Conservation (phyloP, 2,113 vertebrate genomes). For the Danio rerio region GRCz12tu NC_133199.1:4672001-4672500, state of each 20-base stretch:
- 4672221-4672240: not conserved
- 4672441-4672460: too few species aligned
- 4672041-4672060: not conserved
- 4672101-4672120: not conserved
- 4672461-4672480: too few species aligned
- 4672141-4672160: not conserved
- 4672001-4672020: not conserved
- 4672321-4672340: too few species aligned
- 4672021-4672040: not conserved
- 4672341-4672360: too few species aligned
- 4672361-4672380: too few species aligned
- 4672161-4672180: not conserved
- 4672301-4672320: too few species aligned
- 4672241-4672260: not conserved
- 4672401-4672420: too few species aligned
- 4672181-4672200: not conserved
- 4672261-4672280: too few species aligned
- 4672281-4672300: too few species aligned
- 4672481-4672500: too few species aligned
- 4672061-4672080: not conserved
- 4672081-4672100: not conserved
- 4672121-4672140: not conserved
- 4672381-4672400: too few species aligned
- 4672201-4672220: not conserved
- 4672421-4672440: too few species aligned